phyloP scores from a whole-genome alignment of 2,797 vertebrate genomes.

The Esox masquinongy region DNA sequence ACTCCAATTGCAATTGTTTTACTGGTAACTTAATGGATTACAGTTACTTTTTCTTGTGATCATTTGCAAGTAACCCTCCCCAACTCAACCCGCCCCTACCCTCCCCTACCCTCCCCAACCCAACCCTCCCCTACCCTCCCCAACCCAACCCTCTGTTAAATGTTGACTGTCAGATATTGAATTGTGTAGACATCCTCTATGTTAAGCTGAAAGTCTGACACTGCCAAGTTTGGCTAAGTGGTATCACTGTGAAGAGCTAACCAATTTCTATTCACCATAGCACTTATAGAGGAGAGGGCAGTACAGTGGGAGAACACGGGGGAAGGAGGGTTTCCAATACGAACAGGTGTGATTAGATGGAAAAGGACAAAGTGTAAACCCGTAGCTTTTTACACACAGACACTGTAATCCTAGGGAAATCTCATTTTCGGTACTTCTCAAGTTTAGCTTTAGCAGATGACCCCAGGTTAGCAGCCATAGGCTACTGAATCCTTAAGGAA shows the following conservation, averaged over 20 bases:
- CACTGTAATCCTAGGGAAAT: slow-evolving; percentile 58
- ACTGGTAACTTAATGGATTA: too few species aligned
- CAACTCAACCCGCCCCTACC: too few species aligned
- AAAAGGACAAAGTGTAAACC: slow-evolving; percentile 68
- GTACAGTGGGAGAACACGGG: slow-evolving; percentile 50
- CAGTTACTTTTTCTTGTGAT: too few species aligned
- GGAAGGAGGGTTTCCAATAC: slow-evolving; percentile 40
- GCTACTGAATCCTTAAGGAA: slow-evolving; percentile 41
- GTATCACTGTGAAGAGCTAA: slow-evolving; percentile 63
- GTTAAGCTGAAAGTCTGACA: slow-evolving; percentile 66
- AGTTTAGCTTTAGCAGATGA: slow-evolving; percentile 51
- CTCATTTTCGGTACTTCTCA: slow-evolving; percentile 48
- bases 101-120: too few species aligned
- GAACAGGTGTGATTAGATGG: slow-evolving; percentile 39
- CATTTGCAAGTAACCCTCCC: too few species aligned
- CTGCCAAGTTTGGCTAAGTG: slow-evolving; percentile 53
- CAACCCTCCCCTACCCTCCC: too few species aligned
- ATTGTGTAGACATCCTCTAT: not conserved
- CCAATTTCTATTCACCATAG: slow-evolving; percentile 68
- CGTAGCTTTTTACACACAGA: slow-evolving; percentile 50
- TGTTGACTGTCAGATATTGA: not conserved
- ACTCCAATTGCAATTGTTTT: too few species aligned
- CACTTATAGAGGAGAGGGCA: slow-evolving; percentile 63
- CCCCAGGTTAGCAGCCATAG: slow-evolving; percentile 43
- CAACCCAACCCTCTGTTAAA: not conserved